These are phyloP conservation scores for Tipula helvola DNA, from an alignment of 2,888 invertebrate genomes.

Conservation along the genomic window DNA sequence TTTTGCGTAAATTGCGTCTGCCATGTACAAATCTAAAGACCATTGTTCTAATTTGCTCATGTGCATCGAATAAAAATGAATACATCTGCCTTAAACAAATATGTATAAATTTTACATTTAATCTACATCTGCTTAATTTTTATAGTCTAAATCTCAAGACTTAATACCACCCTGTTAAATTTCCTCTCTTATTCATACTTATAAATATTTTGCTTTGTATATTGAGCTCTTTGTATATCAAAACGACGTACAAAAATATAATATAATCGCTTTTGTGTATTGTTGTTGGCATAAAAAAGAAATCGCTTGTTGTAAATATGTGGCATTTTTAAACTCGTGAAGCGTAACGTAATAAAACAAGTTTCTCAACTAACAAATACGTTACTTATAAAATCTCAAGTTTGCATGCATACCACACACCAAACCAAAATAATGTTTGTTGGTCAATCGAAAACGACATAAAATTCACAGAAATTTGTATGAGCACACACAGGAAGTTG, in stretches of 20 bases:
- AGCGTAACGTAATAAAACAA: not conserved
- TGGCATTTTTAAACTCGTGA: not conserved
- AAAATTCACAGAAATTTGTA: not conserved
- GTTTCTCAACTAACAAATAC: not conserved
- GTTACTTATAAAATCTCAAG: not conserved
- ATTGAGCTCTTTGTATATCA: not conserved
- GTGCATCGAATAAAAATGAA: not conserved
- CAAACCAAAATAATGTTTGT: not conserved
- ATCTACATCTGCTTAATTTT: not conserved
- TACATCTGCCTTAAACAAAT: not conserved
- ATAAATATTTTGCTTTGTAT: not conserved
- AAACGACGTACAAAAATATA: not conserved
- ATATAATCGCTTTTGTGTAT: not conserved
- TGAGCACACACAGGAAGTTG: not conserved
- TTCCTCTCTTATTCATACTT: not conserved
- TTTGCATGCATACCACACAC: not conserved
- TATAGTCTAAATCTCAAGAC: not conserved
- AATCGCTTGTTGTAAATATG: not conserved
- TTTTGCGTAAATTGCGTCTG: not conserved
- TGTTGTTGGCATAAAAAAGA: not conserved
- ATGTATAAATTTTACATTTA: not conserved
- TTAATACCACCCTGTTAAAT: not conserved
- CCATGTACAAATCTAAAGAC: not conserved
- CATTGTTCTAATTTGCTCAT: not conserved
- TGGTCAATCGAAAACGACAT: too few relatives aligned